Evolutionary conservation across 2,113 vertebrate species (phyloP).

Genomic region (Scortum barcoo): DNA sequence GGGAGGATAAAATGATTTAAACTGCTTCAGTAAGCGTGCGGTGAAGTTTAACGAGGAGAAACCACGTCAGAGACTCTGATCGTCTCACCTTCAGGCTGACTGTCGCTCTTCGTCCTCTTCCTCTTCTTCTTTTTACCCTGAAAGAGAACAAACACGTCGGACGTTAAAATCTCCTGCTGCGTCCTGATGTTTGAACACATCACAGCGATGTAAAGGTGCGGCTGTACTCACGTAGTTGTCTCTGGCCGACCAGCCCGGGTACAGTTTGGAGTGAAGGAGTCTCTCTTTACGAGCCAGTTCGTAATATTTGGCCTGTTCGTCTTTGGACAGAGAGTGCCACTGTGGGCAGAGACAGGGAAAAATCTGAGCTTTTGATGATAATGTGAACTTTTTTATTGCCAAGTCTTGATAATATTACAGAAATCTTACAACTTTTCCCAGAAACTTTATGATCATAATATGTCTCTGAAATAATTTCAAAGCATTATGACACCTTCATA

Average conservation of each 20-base stretch:
- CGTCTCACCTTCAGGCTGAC: constrained; percentile 71
- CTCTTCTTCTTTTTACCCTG: constrained; percentile 97
- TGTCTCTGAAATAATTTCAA: too few species aligned
- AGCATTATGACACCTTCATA: too few species aligned
- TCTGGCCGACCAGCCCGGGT: constrained; percentile 95
- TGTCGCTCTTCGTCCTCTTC: constrained; percentile 85
- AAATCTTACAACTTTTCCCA: too few species aligned
- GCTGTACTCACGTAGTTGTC: constrained; percentile 93
- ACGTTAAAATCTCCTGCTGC: neutral
- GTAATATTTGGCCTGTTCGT: constrained; percentile 96
- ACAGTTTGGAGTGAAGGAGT: constrained; percentile 96
- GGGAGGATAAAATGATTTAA: too few species aligned
- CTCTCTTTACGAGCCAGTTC: constrained; percentile 94
- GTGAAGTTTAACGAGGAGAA: too few species aligned
- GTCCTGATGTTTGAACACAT: too few species aligned
- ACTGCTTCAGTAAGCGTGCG: too few species aligned
- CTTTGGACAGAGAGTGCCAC: constrained; percentile 96
- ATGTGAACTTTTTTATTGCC: too few species aligned
- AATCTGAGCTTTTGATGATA: too few species aligned
- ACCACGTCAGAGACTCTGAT: too few species aligned
- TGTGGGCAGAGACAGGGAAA: constrained; percentile 53
- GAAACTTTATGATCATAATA: too few species aligned
- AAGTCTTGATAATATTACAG: too few species aligned
- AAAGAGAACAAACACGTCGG: constrained; percentile 18
- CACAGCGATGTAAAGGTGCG: neutral